A percentile compares a stretch with the other conserved stretches of the same genome.
phyloP scores from a whole-genome alignment of 2,797 vertebrate genomes.

The Merluccius polli region DNA sequence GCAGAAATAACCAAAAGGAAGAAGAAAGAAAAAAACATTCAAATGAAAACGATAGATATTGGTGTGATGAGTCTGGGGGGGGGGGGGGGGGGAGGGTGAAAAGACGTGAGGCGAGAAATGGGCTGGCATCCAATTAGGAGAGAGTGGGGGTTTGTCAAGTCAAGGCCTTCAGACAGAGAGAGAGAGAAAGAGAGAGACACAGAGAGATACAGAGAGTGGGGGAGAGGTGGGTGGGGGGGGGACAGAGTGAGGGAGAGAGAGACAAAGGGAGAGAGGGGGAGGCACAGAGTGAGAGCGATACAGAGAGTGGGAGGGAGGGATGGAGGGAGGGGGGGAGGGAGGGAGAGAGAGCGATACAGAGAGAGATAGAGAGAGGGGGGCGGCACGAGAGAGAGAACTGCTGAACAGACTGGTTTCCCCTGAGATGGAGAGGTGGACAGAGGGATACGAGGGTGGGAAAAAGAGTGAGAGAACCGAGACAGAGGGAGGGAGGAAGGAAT shows the following conservation, averaged over 20 bases:
- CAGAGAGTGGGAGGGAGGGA: neutral
- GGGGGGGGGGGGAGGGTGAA: conserved; percentile 12
- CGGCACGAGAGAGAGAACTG: neutral
- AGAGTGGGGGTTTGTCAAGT: neutral
- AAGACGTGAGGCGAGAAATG: neutral
- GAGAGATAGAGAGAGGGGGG: neutral
- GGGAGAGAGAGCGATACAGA: conserved; percentile 11
- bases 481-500: no score
- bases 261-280: neutral
- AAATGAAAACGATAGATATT: neutral
- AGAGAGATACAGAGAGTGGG: neutral
- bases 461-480: no score
- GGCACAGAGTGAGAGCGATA: neutral
- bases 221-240: neutral
- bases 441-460: no score
- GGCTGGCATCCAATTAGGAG: neutral
- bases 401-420: neutral
- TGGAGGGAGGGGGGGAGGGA: neutral
- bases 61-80: conserved; percentile 7
- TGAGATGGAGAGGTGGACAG: no score
- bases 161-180: conserved; percentile 12
- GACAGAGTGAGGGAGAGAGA: conserved; percentile 3
- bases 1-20: neutral
- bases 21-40: conserved; percentile 9
- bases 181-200: neutral